A percentile compares a stretch with the other conserved stretches of the same genome.
These are phyloP conservation scores for Dasyurus viverrinus DNA, from an alignment of 2,113 vertebrate genomes.

Conservation along the genomic window DNA sequence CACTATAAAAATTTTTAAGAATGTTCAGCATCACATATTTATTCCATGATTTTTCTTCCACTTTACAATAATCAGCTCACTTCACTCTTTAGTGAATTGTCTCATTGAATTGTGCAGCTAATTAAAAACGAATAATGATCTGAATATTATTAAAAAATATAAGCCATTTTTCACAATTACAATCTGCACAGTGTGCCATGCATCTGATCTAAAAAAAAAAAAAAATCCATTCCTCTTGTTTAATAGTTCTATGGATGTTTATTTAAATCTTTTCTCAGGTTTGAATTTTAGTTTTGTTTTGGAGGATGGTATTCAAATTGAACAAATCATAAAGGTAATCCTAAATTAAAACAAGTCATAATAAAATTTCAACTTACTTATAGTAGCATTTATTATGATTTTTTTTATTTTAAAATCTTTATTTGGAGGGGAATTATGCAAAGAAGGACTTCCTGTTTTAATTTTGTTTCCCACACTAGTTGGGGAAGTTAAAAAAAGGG, in stretches of 20 bases:
- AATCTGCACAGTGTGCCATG: neutral
- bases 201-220: neutral
- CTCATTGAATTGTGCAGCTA: conserved; percentile 11
- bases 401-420: neutral
- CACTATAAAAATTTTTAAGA: neutral
- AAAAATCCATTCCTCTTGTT: conserved; percentile 15
- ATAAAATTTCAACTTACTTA: neutral
- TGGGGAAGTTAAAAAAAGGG: too few relatives aligned
- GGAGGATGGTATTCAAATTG: neutral
- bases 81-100: neutral
- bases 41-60: neutral
- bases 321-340: neutral
- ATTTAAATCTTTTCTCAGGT: neutral
- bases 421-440: neutral
- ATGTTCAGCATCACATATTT: neutral
- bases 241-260: neutral
- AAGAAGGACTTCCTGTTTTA: neutral
- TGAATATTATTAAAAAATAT: neutral
- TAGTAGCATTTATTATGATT: neutral
- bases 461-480: neutral
- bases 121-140: conserved; percentile 9
- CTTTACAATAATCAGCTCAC: neutral
- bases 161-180: conserved; percentile 18
- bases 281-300: conserved; percentile 21
- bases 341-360: neutral